Percentiles rank a stretch among this genome's conserved stretches.
Evolutionary conservation across 2,797 vertebrate genomes (phyloP).

Genomic region (Silurus aristotelis): DNA sequence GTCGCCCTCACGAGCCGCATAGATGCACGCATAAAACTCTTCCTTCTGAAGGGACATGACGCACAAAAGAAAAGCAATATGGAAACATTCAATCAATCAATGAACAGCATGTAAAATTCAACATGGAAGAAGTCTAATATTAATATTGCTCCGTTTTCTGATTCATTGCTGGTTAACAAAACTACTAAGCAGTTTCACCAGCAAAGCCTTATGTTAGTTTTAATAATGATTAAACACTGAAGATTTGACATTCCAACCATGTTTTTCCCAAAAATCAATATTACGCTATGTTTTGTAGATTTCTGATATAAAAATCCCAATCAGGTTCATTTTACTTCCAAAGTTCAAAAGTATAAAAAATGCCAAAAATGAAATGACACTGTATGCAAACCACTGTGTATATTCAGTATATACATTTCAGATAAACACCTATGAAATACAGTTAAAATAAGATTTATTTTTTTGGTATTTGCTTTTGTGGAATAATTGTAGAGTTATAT

Average conservation of each 20-base stretch:
- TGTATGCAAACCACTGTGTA: background rate
- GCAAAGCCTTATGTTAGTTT: background rate
- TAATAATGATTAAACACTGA: background rate
- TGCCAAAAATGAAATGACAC: background rate
- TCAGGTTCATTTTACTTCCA: background rate
- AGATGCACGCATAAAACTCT: slow-evolving; percentile 94
- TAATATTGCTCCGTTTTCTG: background rate
- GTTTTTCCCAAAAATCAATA: background rate
- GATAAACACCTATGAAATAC: background rate
- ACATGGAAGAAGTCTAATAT: background rate
- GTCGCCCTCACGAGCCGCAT: slow-evolving; percentile 91
- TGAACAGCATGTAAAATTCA: background rate
- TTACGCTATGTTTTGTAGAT: background rate
- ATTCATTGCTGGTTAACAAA: background rate
- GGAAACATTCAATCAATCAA: background rate
- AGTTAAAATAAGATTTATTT: background rate
- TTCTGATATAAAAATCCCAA: background rate
- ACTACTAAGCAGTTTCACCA: background rate
- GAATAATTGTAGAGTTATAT: background rate
- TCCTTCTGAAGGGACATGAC: slow-evolving; percentile 76
- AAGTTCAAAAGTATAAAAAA: background rate
- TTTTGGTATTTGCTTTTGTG: background rate
- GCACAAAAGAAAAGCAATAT: background rate
- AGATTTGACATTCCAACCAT: background rate
- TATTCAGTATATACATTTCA: background rate